Base-by-base conservation (phyloP, 1,140 invertebrate genomes). In the Panulirus ornatus region DNA sequence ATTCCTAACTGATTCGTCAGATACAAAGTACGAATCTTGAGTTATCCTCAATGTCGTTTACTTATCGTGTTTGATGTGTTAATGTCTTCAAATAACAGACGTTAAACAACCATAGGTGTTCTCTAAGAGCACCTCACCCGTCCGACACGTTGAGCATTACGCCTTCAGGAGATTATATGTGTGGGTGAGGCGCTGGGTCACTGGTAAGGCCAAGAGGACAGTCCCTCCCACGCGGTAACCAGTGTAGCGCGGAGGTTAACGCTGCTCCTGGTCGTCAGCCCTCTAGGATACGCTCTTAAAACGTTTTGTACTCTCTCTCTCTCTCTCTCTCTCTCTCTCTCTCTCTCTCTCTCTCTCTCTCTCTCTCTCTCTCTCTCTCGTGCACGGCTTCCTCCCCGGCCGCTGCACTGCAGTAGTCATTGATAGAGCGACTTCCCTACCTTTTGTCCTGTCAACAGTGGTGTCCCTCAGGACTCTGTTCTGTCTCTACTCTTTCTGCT, bases 341-440 rank as follows among this genome's bases (percentile, higher is more conserved):
- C 71, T 27, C 71, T 75, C 71, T 75, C 71, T 75, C 71, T 75
- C 71, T 75, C 71, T 75, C 71, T 75, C 71, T 75, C 71, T 75
- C 71, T 36, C 30, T 36, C 30, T n/a, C n/a, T 36, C 30, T n/a
- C 30, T n/a, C 30, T 36, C 30, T n/a, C n/a, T n/a, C n/a, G n/a
- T n/a, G n/a, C n/a, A n/a, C n/a, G n/a, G n/a, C n/a, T n/a, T n/a
- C n/a, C n/a, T n/a, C n/a, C n/a, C n/a, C n/a, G n/a, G n/a, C n/a
- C n/a, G n/a, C n/a, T n/a, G n/a, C n/a, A n/a, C n/a, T n/a, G n/a
- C n/a, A n/a, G n/a, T n/a, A n/a, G n/a, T n/a, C n/a, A n/a, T n/a
- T n/a, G n/a, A n/a, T n/a, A 2, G 0, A 22, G 3, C 16, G 5
- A 2, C 19, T 34, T 75, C 19, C 19, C 70, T 73, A 8, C 27